These are phyloP conservation scores for Orchesella cincta DNA, from an alignment of 1,140 invertebrate genomes.

Conservation along the genomic window DNA sequence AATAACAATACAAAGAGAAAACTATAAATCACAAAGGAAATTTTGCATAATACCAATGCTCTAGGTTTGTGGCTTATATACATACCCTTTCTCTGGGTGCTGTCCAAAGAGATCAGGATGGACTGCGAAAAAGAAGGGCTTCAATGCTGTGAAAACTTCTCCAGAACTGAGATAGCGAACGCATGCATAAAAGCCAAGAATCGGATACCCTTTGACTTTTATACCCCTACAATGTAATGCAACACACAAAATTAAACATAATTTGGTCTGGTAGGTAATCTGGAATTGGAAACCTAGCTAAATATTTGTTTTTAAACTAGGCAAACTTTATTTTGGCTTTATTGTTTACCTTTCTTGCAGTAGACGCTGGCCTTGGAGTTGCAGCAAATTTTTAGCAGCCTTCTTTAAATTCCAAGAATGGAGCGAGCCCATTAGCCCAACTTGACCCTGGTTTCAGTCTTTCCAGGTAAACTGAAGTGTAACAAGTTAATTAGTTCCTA, in stretches of 20 bases:
- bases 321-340: too few relatives aligned
- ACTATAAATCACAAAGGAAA: neutral
- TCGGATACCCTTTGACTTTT: neutral
- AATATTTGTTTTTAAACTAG: neutral
- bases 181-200: neutral
- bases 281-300: neutral
- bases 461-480: too few relatives aligned
- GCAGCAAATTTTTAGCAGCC: neutral
- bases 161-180: slow-evolving; percentile 63
- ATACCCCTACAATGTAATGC: too few relatives aligned
- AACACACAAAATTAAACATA: too few relatives aligned
- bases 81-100: slow-evolving; percentile 82
- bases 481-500: too few relatives aligned
- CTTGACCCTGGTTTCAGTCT: neutral
- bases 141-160: slow-evolving; percentile 82
- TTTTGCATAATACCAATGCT: neutral
- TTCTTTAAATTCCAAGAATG: neutral
- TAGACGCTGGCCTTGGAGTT: neutral
- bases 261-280: neutral
- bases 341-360: neutral
- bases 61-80: slow-evolving; percentile 33
- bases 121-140: slow-evolving; percentile 92
- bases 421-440: neutral
- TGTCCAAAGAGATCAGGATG: slow-evolving; percentile 93
- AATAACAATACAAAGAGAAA: slow-evolving; percentile 53